Base-by-base conservation (phyloP, 2,888 invertebrate genomes). In the Eustalomyia histrio region DNA sequence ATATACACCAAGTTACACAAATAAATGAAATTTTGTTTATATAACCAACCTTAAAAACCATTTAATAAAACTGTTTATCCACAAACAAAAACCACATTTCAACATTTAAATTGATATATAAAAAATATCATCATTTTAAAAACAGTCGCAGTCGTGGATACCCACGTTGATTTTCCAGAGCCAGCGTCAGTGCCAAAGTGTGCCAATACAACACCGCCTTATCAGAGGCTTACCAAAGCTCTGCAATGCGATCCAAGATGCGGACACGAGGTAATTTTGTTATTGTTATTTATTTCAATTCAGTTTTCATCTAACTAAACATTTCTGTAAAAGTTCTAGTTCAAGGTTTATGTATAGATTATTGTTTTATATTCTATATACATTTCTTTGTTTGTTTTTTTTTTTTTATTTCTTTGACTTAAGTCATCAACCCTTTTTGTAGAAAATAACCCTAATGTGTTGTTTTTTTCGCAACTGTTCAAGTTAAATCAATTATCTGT, bases 211-310 rank as follows among this genome's bases (percentile, higher is more conserved):
- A 89, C 90, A 85, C 90, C 91, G 85, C 90, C 91, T 76, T 92
- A 92, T 88, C 92, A 92, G 86, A 91, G 91, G 86, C 91, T 92
- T 64, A 90, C 92, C 82, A 91, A 92, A 86, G 91, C 91, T 76
- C 88, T 92, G 84, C 92, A 92, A 87, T 90, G 92, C 89, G 92
- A 92, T 89, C 91, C 91, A 84, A 90, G 91, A 89, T 91, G 91
- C 87, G 89, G 90, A 83, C 91, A 91, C 88, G 91, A 91, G 91
- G 91, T 91, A 86, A 87, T 83, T 86, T 43, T 17, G 10, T 65
- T 6, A 52, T 57, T 55, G 24, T 67, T 57, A n/a, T 52, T 68
- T 68, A n/a, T 29, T 76, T 61, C 57, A 69, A 68, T 47, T 74
- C 35, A 3, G 53, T 64, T 39, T 6, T 21, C 52, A 47, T 64